phyloP scores from a whole-genome alignment of 2,113 vertebrate species.

The Muntiacus muntjak region DNA sequence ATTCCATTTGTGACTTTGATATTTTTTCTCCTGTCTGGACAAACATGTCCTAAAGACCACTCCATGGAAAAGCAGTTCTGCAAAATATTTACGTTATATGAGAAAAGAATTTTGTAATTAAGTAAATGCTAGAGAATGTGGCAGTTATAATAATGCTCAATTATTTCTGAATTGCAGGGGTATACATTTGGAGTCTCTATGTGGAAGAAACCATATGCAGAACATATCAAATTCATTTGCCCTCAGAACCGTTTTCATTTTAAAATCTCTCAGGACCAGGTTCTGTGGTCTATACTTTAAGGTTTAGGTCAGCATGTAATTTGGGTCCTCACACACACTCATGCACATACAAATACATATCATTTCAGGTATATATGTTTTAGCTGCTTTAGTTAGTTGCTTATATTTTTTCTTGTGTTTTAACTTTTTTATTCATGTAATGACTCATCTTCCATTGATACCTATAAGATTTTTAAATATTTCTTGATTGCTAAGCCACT shows the following conservation, averaged over 20 bases:
- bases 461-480: background rate
- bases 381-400: background rate
- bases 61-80: background rate
- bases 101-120: slow-evolving; percentile 13
- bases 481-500: background rate
- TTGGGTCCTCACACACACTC: background rate
- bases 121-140: background rate
- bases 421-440: background rate
- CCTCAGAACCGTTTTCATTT: background rate
- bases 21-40: background rate
- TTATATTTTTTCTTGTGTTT: slow-evolving; percentile 1
- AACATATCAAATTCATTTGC: background rate
- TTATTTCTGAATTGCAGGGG: background rate
- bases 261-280: background rate
- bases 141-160: background rate
- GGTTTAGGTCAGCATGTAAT: background rate
- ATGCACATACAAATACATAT: background rate
- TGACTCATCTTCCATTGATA: background rate
- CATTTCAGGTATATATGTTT: background rate
- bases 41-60: background rate
- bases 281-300: background rate
- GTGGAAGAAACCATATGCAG: background rate
- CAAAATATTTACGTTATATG: background rate
- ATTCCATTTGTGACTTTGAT: background rate
- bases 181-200: background rate